phyloP scores from a whole-genome alignment of 2,113 vertebrate species.

The Colius striatus region DNA sequence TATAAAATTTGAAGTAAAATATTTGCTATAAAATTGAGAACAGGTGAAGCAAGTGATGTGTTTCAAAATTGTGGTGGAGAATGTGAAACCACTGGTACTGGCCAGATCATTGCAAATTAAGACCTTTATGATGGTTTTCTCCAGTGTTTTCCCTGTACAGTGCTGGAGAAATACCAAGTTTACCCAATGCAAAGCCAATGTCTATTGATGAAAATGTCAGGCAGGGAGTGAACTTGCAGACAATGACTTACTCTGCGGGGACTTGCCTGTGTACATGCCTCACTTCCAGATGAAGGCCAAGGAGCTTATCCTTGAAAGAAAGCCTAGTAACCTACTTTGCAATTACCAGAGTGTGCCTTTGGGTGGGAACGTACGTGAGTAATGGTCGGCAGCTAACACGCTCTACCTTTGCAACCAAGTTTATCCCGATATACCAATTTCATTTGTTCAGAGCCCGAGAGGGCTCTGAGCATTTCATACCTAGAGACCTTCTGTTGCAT shows the following conservation, averaged over 20 bases:
- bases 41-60: neutral
- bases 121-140: neutral
- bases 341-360: neutral
- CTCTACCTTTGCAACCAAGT: neutral
- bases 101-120: neutral
- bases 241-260: neutral
- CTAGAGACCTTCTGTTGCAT: neutral
- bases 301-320: slow-evolving; percentile 11
- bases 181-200: neutral
- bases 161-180: neutral
- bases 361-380: neutral
- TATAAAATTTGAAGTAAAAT: neutral
- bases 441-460: neutral
- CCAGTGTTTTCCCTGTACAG: neutral
- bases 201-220: neutral
- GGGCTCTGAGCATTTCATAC: neutral
- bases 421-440: neutral
- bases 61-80: neutral
- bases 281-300: neutral
- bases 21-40: neutral
- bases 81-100: neutral
- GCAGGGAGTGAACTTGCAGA: neutral
- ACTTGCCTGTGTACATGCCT: neutral
- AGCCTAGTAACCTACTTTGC: neutral
- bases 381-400: neutral